Base-by-base conservation (phyloP, 2,888 invertebrate species). In the Sphaeridia pumilis region DNA sequence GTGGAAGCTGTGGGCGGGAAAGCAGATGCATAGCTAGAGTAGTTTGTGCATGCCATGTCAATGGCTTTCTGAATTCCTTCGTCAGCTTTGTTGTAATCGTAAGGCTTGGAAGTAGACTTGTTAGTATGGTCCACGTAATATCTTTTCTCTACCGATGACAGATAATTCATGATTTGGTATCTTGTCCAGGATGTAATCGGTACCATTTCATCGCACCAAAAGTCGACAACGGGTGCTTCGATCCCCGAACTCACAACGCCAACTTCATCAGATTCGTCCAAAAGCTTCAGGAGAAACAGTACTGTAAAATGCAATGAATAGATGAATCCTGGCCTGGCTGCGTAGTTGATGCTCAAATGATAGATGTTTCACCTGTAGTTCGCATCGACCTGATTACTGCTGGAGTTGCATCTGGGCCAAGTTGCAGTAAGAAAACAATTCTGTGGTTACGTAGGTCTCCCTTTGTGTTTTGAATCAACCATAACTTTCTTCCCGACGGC, bases 221-320 rank as follows among this genome's bases (percentile, higher is more conserved):
- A 58, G 28, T 57, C 50, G 1, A 52, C 34, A 44, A 43, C 48
- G 4, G 31, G 21, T 5, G 31, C 35, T 22, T 56, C 50, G 21
- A 46, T 34, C 5, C 50, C 54, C 2, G 52, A 41, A 26, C 52
- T 58, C 1, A 58, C 51, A 20, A 58, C 55, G 12, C 58, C 58
- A n/a, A 58, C 54, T 46, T 58, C 55, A 31, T 58, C 58, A 1
- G 56, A 44, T 26, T 58, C 57, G 36, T 58, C 57, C 43, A 58
- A 42, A 38, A 58, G 49, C n/a, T 46, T 24, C 1, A 58, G 27
- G 2, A 58, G 38, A 10, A 53, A 44, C 1, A 54, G 49, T 1
- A 57, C 56, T 57, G 43, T 10, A 54, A 36, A 26, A 20, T 17
- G 24, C 17, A 31, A 21, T 17, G 21, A 34, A 26, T 5, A 7